Evolutionary conservation across 2,797 vertebrate species (phyloP).

Genomic region (Hafferia zeledoni): DNA sequence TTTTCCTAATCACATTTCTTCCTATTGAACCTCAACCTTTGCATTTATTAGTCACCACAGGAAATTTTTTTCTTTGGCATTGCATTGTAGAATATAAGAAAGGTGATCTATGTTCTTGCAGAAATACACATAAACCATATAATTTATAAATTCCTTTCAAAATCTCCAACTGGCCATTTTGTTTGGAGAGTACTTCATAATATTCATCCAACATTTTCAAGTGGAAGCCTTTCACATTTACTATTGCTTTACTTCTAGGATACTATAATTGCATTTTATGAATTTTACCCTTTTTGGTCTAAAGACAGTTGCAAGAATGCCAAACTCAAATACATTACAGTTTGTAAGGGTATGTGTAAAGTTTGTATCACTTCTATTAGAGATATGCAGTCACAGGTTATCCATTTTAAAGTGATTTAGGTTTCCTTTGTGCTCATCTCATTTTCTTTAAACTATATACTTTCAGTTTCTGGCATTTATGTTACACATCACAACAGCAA

Average conservation of each 20-base stretch:
- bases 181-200: not conserved
- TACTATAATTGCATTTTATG: not conserved
- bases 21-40: not conserved
- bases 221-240: not conserved
- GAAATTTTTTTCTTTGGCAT: not conserved
- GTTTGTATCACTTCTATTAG: not conserved
- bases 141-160: not conserved
- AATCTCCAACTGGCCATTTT: not conserved
- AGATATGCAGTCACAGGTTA: not conserved
- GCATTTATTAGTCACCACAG: not conserved
- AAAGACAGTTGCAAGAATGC: not conserved
- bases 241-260: not conserved
- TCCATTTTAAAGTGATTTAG: not conserved
- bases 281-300: not conserved
- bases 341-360: not conserved
- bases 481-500: not conserved
- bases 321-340: not conserved
- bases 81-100: not conserved
- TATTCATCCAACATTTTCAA: not conserved
- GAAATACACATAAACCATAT: not conserved
- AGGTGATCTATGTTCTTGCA: not conserved
- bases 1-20: not conserved
- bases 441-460: not conserved
- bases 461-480: not conserved
- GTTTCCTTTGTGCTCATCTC: not conserved